Evolutionary conservation across 1,140 invertebrate species (phyloP), one percentile per base, ranked within the genome.

Genomic region (Sipha flava): DNA sequence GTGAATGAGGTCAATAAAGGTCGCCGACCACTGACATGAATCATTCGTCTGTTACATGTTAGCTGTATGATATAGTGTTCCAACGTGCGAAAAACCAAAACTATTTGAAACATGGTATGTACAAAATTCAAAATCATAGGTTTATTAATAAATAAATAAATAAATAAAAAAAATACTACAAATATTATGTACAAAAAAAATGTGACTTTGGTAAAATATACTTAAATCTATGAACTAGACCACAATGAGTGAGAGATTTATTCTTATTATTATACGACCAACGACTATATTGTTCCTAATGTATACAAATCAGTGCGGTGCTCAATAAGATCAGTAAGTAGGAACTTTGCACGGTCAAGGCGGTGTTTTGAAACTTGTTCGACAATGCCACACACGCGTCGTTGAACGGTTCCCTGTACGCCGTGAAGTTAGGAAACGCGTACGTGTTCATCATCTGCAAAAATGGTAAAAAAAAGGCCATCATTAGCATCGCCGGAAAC

Each of bases 381-480:
- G 73, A 59, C 18, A 77, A 23, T 16, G 73, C 52, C 21, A 59
- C 52, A 21, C 73, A 77, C 10, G 23, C 31, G 9, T 21, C 14
- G 14, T 59, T 23, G 14, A 59, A 59, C 18, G 52, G 34, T 0
- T 77, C 73, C 3, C 9, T 40, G 34, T 77, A 77, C 0, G 73
- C 73, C 1, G 73, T 77, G 52, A 77, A 77, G 49, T 81, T 43
- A 45, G 59, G 57, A 59, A 43, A 81, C n/a, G 45, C 37, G 73
- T 80, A 64, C 57, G 79, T 81, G 79, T 80, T 26, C 79, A 70
- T 81, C 40, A 81, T 54, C 37, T 75, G 52, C 66, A 81, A 79
- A 26, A 68, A 6, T 4, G 4, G 10, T 40, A 6, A 40, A 40
- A n/a, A n/a, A n/a, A n/a, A n/a, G n/a, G n/a, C n/a, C n/a, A n/a